Base-by-base conservation (phyloP, 1,140 invertebrate species). In the Bombus fervidus region DNA sequence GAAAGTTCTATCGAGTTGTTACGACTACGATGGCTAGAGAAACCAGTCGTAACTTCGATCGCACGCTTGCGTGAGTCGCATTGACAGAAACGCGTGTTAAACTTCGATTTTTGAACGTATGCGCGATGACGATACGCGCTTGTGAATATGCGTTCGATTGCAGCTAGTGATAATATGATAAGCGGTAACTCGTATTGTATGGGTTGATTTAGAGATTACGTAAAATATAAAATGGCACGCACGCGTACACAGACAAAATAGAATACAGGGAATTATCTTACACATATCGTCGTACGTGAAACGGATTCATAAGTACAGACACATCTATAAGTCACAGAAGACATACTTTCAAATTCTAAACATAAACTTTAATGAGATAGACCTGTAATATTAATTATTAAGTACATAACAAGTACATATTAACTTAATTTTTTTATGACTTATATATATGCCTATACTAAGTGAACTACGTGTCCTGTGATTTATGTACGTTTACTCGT, bases 1-100 rank as follows among this genome's bases (percentile, higher is more conserved):
- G 39, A 31, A 43, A 85, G 77, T 82, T 3, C 9, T 73, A 66
- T 87, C 85, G 62, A n/a, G 5, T 34, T 6, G 12, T 6, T 22
- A 1, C 18, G 18, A 8, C 28, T n/a, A 68, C 62, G 39, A 10
- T 68, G 25, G 13, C 12, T 5, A 62, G 28, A 3, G 43, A 68
- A 79, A 13, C n/a, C 62, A 18, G 31, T 37, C 8, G n/a, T 31
- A 22, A 4, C 22, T 39, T 37, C 25, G 53, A 25, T 62, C 25
- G 15, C 31, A 78, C 25, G 47, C 5, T 53, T 53, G 15, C 18
- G 18, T 2, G 6, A 34, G 47, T 79, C 31, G n/a, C 41, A 18
- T 79, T 68, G 62, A 68, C 41, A 79, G 13, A 34, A 31, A 34
- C 39, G n/a, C 18, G 18, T 47, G 18, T 6, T 34, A 1, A 15